Base-by-base conservation (phyloP, 2,888 invertebrate genomes). In the Subacronicta megacephala region DNA sequence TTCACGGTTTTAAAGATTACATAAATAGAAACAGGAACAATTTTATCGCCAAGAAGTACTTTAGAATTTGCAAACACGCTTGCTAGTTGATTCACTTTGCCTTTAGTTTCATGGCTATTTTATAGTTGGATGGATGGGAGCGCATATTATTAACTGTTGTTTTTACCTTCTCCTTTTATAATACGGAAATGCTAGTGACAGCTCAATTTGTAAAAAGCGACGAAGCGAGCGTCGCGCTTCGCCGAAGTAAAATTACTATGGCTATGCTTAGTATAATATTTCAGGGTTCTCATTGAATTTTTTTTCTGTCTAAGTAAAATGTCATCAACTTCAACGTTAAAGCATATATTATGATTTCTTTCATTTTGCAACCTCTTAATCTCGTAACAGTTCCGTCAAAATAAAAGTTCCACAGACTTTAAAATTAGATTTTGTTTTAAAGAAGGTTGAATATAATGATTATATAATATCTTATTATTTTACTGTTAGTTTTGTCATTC, bases 11-110 rank as follows among this genome's bases (percentile, higher is more conserved):
- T 44, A 26, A 36, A 57, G 41, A 31, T 29, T 40, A 36, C 50
- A n/a, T 35, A 26, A 56, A 62, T 45, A 57, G 38, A 44, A 62
- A n/a, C 18, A 40, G n/a, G 35, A 60, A 3, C 15, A 44, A 42
- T 54, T 49, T 18, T 41, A 3, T 13, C 49, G 16, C 62, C 57
- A 47, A 33, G 42, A 40, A 17, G 33, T 31, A 33, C n/a, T 26
- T n/a, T 26, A 38, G 10, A 18, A 13, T 33, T 31, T 41, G 6
- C 10, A n/a, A 38, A 26, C 33, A 42, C 7, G 4, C 36, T 40
- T 20, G 13, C 3, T 38, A 6, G 20, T 23, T 33, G 26, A 38
- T 17, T 10, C 7, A 47, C 26, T 33, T 55, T 15, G n/a, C 2
- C 9, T 47, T 26, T 29, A n/a, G 23, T 5, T 7, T 36, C 12